Evolutionary conservation across 2,797 vertebrate genomes (phyloP), one percentile per base, ranked within the genome.

Genomic region (Parauchenoglanis punctatus): DNA sequence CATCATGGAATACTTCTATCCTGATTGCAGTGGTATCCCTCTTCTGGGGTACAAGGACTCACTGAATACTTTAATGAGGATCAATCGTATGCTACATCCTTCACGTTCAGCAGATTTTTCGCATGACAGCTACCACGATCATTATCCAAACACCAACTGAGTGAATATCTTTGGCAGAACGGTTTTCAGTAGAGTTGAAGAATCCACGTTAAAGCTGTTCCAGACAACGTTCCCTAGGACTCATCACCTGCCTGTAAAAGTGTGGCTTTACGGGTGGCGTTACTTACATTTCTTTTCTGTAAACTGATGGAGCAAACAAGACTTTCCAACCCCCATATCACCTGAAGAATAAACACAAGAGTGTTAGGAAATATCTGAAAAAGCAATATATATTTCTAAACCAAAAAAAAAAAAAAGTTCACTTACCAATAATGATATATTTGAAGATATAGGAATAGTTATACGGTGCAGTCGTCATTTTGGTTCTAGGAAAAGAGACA

Each of bases 371-470:
- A 54, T 17, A 75, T 40, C 67, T 70, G 11, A 67, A 40, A 40
- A 40, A 40, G 40, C 40, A 40, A 40, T 40, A 40, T 40, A 67
- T 4, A 7, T 28, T 15, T 54, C 12, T 56, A 56, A 56, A 56
- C 13, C 54, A 70, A 70, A 17, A 35, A 18, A 72, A 15, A 3
- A 7, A 35, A 72, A 3, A 3, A 72, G 11, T 0, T 4, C 81
- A 97, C 97, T 98, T 93, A 99, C 98, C 98, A 91, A 99, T 99
- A 92, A 99, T 99, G 96, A 99, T 99, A 95, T 99, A 99, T 90
- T 99, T 99, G 94, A 99, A 99, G 96, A 99, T 99, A 96, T 99
- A 99, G 90, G 98, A 99, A 92, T 99, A 99, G 95, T 99, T 99
- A 96, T 99, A 99, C 77, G 98, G 98, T 94, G 98, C 98, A 77